Evolutionary conservation across 2,797 vertebrate species (phyloP), one percentile per base, ranked within the genome.

Genomic region (Thalassophryne amazonica): DNA sequence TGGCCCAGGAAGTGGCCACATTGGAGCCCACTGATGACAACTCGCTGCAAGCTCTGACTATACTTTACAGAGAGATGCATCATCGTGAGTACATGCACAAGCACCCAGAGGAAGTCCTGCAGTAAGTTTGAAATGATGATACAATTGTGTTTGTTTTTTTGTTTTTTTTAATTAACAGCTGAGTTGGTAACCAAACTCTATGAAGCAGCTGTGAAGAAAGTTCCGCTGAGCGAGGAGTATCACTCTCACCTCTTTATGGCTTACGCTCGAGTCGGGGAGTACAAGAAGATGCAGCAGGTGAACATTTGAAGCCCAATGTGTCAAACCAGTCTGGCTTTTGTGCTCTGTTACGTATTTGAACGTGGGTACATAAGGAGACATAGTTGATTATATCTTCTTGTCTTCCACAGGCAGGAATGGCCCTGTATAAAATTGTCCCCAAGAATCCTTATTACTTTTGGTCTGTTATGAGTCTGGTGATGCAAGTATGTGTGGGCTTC

Each of bases 281-380:
- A 99, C 87, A 99, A 99, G 90, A 98, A 98, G 85, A 99, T 98
- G 96, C 97, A 99, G 50, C 97, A 98, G 95, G 97, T 99, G 83
- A 30, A 59, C n/a, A n/a, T n/a, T n/a, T n/a, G n/a, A n/a, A n/a
- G n/a, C n/a, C n/a, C n/a, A n/a, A n/a, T n/a, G n/a, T n/a, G n/a
- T n/a, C n/a, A n/a, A 36, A 20, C 32, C 38, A 38, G 33, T 46
- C 43, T 11, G 29, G 33, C 36, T 36, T 22, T 22, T 61, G 20
- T 35, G 27, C 23, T 32, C 31, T 4, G 7, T 15, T 25, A 32
- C 11, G 48, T 25, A 51, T 37, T 30, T 28, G 24, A 57, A 15
- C 21, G 50, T 27, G 21, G 15, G 51, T 29, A 24, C 13, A 5
- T 30, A 43, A 29, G 41, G 55, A 17, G 43, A 42, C 60, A 35